These are phyloP conservation scores for Oreohelix idahoensis DNA, from an alignment of 1,140 invertebrate species.

Conservation along the genomic window DNA sequence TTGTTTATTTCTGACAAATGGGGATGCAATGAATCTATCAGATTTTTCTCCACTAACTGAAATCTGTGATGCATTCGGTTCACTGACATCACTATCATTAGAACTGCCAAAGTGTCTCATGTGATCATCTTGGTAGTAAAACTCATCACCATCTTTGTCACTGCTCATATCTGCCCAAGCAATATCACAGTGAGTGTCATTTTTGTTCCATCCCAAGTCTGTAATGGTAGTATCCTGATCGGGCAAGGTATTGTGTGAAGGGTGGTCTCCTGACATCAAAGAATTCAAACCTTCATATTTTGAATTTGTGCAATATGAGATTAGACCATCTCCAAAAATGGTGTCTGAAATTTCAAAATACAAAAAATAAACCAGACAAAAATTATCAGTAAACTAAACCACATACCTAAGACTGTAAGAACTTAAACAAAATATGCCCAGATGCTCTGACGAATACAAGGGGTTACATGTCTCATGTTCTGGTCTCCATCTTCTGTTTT, in stretches of 20 bases:
- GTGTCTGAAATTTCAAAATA: too few relatives aligned
- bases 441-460: too few relatives aligned
- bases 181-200: neutral
- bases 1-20: too few relatives aligned
- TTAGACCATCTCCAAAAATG: too few relatives aligned
- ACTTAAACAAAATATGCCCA: too few relatives aligned
- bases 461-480: too few relatives aligned
- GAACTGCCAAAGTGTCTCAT: neutral
- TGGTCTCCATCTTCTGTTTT: too few relatives aligned
- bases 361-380: too few relatives aligned
- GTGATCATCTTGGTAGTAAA: neutral
- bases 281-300: neutral
- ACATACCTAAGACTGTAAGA: too few relatives aligned
- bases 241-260: neutral
- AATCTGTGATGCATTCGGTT: neutral
- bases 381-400: too few relatives aligned
- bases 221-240: conserved; percentile 5
- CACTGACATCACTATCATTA: neutral
- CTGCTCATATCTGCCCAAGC: neutral
- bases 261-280: neutral
- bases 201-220: neutral
- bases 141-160: neutral
- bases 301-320: too few relatives aligned
- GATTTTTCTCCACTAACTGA: neutral
- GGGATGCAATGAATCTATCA: too few relatives aligned